Evolutionary conservation across 1,140 invertebrate species (phyloP), one percentile per base, ranked within the genome.

Genomic region (Propsilocerus akamusi): DNA sequence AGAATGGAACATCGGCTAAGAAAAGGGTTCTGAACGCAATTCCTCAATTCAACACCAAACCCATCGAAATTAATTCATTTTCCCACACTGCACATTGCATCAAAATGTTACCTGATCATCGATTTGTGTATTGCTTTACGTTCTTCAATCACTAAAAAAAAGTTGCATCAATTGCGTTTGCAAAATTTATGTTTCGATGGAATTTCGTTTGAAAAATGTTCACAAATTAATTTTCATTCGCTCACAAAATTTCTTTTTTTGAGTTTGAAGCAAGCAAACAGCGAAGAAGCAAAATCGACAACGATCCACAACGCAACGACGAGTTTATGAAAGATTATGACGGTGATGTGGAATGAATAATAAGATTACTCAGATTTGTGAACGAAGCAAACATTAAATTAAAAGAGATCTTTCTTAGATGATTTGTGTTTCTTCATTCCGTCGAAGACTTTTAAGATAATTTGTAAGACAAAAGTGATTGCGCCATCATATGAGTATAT

Each of bases 291-390:
- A 12, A 37, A 17, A 41, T 41, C 8, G 8, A 8, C 14, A 17
- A 17, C 12, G 5, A 41, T 41, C 6, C 34, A 41, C 34, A 41
- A 41, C 10, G 14, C 12, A 10, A 41, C 17, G 22, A 17, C 22
- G 22, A 41, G 22, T 17, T 5, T 4, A 41, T 41, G 20, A 14
- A 37, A 37, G 32, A 41, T 41, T 5, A 41, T 41, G 34, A 41
- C 22, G 34, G 22, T 41, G 34, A 41, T 41, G 34, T 41, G 34
- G 17, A 41, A 41, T 41, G 34, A 41, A 41, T 41, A 41, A 41
- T 41, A 41, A 41, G 34, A 41, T 41, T 41, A 41, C n/a, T n/a
- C n/a, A n/a, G 34, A 17, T 10, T 41, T 17, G 6, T 17, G 14
- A 20, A 41, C 5, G 34, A 41, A 20, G 2, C 10, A 41, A n/a